These are phyloP conservation scores for Hoplostethus atlanticus DNA, from an alignment of 2,797 vertebrate species.

Conservation along the genomic window DNA sequence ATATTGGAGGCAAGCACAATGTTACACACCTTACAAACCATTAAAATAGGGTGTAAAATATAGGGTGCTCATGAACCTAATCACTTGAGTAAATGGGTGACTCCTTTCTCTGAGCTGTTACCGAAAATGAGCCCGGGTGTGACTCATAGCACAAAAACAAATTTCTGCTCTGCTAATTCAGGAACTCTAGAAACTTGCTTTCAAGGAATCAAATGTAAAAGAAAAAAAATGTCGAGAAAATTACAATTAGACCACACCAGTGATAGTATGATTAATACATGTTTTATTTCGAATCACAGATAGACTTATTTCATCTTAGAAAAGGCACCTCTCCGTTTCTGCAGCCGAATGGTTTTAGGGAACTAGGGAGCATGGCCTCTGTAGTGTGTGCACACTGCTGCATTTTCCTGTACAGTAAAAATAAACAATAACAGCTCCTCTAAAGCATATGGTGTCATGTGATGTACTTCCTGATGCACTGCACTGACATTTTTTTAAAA, in stretches of 20 bases:
- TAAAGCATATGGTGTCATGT: background rate
- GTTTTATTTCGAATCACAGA: slow-evolving; percentile 19
- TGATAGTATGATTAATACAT: background rate
- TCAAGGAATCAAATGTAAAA: slow-evolving; percentile 47
- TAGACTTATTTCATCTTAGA: background rate
- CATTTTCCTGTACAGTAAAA: background rate
- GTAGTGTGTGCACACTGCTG: no score
- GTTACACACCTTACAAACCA: no score
- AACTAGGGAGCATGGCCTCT: background rate
- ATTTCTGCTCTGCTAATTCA: background rate
- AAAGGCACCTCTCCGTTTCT: no score
- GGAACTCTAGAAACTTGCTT: slow-evolving; percentile 25
- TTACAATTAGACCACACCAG: fast-evolving
- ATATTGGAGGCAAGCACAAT: no score
- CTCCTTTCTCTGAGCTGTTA: background rate
- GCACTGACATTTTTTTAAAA: no score
- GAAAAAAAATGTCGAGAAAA: no score
- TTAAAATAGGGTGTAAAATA: no score
- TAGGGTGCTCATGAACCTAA: no score
- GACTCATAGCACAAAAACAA: slow-evolving; percentile 26
- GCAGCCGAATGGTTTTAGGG: background rate
- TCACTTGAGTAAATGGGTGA: background rate
- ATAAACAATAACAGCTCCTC: background rate
- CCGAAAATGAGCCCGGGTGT: background rate
- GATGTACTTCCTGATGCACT: background rate